These are phyloP conservation scores for Conger conger DNA, from an alignment of 2,113 vertebrate genomes.

Conservation along the genomic window DNA sequence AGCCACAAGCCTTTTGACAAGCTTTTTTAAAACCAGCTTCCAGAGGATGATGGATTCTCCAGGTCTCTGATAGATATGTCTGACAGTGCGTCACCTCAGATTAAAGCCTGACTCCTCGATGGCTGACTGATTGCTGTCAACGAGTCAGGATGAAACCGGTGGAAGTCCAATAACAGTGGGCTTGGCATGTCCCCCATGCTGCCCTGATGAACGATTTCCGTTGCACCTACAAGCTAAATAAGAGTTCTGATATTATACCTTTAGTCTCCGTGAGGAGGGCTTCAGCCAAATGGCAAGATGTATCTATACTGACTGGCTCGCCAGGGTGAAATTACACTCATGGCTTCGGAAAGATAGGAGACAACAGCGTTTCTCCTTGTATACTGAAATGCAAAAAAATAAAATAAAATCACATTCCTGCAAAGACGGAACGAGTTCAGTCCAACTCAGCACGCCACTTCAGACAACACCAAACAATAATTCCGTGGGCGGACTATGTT, in stretches of 20 bases:
- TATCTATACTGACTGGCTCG: not conserved
- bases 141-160: slow-evolving; percentile 24
- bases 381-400: slow-evolving; percentile 2
- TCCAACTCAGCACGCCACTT: not conserved
- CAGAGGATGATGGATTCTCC: not conserved
- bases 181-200: not conserved
- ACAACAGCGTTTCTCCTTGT: not conserved
- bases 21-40: slow-evolving; percentile 1
- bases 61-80: slow-evolving; percentile 12
- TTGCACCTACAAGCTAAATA: not conserved
- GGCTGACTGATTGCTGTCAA: slow-evolving; percentile 16
- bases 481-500: not conserved
- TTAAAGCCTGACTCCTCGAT: not conserved
- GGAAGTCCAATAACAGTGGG: not conserved
- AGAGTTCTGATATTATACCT: not conserved
- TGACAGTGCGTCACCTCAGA: slow-evolving; percentile 7
- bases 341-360: not conserved
- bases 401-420: not conserved
- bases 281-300: not conserved
- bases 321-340: not conserved
- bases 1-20: not conserved
- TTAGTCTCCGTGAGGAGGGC: slow-evolving; percentile 1
- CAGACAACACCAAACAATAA: not conserved
- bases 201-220: not conserved
- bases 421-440: not conserved